Conservation (phyloP, 2,113 vertebrate species). For the Marmota flaviventris region DNA sequence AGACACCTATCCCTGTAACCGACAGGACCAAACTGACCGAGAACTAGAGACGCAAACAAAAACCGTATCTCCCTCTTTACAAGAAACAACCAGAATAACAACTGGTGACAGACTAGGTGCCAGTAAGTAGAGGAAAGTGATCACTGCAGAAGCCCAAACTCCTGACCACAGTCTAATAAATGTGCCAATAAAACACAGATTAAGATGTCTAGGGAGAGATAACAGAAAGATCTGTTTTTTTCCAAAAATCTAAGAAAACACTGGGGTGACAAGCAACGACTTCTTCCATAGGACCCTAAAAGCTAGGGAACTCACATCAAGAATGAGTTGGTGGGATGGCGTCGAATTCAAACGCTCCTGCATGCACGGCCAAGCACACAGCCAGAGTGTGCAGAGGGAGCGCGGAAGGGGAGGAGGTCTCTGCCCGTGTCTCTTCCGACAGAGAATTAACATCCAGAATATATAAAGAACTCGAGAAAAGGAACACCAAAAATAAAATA, state of each 20-base stretch:
- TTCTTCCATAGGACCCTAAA: no score
- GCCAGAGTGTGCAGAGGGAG: no score
- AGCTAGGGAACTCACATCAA: no score
- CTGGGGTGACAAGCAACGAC: no score
- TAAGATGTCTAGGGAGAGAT: neutral
- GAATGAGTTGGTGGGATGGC: no score
- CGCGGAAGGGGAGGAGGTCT: no score
- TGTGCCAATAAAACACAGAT: neutral
- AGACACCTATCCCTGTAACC: neutral
- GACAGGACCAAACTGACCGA: neutral
- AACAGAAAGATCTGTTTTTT: neutral
- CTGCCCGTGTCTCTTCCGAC: no score
- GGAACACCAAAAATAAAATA: no score
- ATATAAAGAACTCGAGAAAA: no score
- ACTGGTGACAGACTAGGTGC: neutral
- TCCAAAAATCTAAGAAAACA: neutral
- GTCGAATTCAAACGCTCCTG: no score
- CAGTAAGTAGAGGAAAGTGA: neutral
- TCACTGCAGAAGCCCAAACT: neutral
- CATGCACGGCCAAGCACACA: no score
- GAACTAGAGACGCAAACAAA: neutral
- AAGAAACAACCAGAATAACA: neutral
- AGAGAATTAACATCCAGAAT: no score
- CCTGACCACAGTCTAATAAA: neutral
- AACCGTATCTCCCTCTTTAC: neutral